A percentile compares a stretch with the other conserved stretches of the same genome.
Conservation (phyloP, 2,797 vertebrate genomes). For the Anabacerthia variegaticeps region DNA sequence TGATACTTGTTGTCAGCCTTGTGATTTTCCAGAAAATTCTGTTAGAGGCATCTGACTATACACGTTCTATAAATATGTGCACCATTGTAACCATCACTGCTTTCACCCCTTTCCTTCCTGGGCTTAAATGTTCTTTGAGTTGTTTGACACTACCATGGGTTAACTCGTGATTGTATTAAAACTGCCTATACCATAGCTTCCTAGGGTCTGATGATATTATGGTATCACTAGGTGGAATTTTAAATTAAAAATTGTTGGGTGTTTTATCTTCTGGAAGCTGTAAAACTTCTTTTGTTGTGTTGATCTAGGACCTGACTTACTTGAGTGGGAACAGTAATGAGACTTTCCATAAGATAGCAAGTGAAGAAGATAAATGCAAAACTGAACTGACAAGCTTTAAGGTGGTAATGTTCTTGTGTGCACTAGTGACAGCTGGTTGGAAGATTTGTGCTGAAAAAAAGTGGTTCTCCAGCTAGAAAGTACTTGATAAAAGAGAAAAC, state of each 20-base stretch:
- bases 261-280: not conserved
- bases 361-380: not conserved
- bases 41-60: not conserved
- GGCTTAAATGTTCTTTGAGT: not conserved
- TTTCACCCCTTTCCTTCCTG: not conserved
- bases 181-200: not conserved
- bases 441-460: not conserved
- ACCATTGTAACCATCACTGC: not conserved
- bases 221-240: not conserved
- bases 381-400: constrained; percentile 6
- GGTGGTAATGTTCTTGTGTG: not conserved
- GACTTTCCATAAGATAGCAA: not conserved
- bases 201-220: not conserved
- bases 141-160: not conserved
- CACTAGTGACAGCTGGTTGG: not conserved
- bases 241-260: not conserved
- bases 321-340: not conserved
- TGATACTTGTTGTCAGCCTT: not conserved
- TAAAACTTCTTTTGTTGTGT: not conserved
- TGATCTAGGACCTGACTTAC: not conserved
- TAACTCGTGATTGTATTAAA: not conserved
- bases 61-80: not conserved
- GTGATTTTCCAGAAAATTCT: not conserved
- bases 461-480: not conserved
- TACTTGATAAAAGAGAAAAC: not conserved